These are phyloP conservation scores for Syrmaticus mikado DNA, from an alignment of 2,113 vertebrate species.

Conservation along the genomic window DNA sequence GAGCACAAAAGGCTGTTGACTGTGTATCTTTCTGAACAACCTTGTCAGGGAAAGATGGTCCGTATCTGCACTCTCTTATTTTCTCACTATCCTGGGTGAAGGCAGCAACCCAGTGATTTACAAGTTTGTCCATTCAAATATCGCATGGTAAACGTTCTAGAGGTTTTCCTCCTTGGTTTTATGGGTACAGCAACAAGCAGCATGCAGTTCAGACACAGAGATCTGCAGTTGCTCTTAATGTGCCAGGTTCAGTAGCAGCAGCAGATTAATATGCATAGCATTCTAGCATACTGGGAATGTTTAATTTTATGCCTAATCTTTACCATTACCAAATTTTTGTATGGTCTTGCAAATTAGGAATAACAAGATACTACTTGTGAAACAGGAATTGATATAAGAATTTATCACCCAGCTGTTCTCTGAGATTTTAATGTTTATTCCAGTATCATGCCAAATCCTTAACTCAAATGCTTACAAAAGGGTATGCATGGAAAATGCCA, in stretches of 20 bases:
- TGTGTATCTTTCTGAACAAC: not conserved
- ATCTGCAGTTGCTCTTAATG: not conserved
- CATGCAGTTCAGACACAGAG: not conserved
- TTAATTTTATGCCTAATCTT: not conserved
- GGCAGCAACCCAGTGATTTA: not conserved
- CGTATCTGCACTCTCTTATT: not conserved
- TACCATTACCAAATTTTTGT: not conserved
- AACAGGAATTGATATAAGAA: not conserved
- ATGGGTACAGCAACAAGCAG: not conserved
- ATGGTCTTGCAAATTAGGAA: not conserved
- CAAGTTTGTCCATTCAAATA: conserved; percentile 8
- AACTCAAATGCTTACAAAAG: not conserved
- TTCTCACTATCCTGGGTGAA: not conserved
- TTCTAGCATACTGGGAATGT: not conserved
- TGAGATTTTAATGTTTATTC: not conserved
- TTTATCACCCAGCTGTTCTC: not conserved
- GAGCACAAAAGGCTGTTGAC: conserved; percentile 22
- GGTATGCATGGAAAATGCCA: not conserved
- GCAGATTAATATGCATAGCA: not conserved
- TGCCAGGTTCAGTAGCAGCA: not conserved
- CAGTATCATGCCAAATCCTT: not conserved
- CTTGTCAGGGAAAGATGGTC: not conserved
- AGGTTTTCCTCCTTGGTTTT: not conserved
- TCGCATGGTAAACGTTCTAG: not conserved
- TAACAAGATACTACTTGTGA: not conserved